Evolutionary conservation across 1,140 invertebrate genomes (phyloP), one percentile per base, ranked within the genome.

Genomic region (Drosophila guanche): DNA sequence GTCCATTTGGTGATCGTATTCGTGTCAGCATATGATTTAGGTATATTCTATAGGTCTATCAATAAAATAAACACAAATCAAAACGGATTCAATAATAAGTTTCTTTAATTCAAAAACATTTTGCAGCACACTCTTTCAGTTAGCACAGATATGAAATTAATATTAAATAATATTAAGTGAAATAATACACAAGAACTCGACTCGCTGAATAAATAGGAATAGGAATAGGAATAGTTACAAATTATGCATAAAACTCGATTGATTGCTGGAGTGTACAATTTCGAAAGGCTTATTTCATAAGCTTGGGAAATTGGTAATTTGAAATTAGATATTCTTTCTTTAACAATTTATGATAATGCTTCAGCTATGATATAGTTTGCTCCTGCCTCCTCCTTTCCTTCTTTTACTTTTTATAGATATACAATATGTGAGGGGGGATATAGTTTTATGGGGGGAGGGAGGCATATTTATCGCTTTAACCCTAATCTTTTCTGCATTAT

Each of bases 1-100:
- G 88, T 90, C 88, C 88, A 90, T 90, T 86, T 90, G 70, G 83
- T 90, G 76, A 84, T 90, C 79, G 88, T 84, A 43, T 83, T 86
- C 72, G 76, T 37, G 33, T 89, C 70, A 79, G 76, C 66, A 83
- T 77, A 60, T 72, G 77, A 84, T 75, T 85, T 37, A 4, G 10
- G 10, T 37, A 79, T 79, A 70, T 33, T 61, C 48, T 45, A 54
- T 23, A 60, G 20, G 27, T 47, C 43, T 66, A 67, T 54, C 37
- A 63, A 20, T 20, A 23, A 8, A 50, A 14, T 12, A 5, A 43
- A 33, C 16, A 10, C 16, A 56, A 60, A 22, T 45, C 2, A 46
- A 46, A 66, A 58, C 4, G 4, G n/a, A 42, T 75, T 85, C 54
- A 73, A 80, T 84, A 85, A 66, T 68, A 76, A 52, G 33, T 37